These are phyloP conservation scores for Apeira syringaria DNA, from an alignment of 2,888 invertebrate genomes.

Conservation along the genomic window DNA sequence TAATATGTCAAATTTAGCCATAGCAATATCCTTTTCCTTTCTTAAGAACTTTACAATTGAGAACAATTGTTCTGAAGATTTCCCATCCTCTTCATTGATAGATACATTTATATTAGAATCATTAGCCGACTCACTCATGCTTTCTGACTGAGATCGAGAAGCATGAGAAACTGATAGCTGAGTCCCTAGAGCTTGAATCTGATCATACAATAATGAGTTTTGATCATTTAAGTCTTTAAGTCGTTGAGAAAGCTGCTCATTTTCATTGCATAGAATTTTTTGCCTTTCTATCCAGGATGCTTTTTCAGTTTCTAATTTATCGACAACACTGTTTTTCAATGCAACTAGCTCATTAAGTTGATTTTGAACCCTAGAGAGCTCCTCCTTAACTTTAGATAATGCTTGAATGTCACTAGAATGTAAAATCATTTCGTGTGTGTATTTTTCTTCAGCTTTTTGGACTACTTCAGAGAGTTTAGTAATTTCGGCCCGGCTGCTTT, in stretches of 20 bases:
- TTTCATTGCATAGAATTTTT: slow-evolving; percentile 85
- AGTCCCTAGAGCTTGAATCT: slow-evolving; percentile 91
- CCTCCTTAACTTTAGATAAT: slow-evolving; percentile 87
- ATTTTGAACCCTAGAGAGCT: slow-evolving; percentile 84
- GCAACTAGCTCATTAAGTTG: slow-evolving; percentile 86
- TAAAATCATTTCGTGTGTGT: slow-evolving; percentile 90
- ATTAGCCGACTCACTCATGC: slow-evolving; percentile 77
- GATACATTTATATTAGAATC: slow-evolving; percentile 83
- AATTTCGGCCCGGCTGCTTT: slow-evolving; percentile 85
- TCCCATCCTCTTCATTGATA: slow-evolving; percentile 87
- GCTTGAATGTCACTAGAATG: slow-evolving; percentile 90
- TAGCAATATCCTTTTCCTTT: slow-evolving; percentile 95
- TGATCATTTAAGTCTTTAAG: slow-evolving; percentile 90
- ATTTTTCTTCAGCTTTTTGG: slow-evolving; percentile 89
- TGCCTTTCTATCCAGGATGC: slow-evolving; percentile 87
- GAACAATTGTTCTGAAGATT: slow-evolving; percentile 91
- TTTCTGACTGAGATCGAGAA: slow-evolving; percentile 70
- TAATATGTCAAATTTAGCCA: slow-evolving; percentile 92
- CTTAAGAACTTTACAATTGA: slow-evolving; percentile 94
- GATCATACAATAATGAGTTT: slow-evolving; percentile 91
- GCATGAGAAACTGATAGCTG: slow-evolving; percentile 86
- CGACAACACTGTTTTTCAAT: slow-evolving; percentile 85
- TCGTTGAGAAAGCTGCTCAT: slow-evolving; percentile 86
- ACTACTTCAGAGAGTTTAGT: slow-evolving; percentile 84
- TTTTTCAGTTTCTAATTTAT: slow-evolving; percentile 85